phyloP scores from a whole-genome alignment of 1,140 invertebrate species.

The Drosophila mayri region DNA sequence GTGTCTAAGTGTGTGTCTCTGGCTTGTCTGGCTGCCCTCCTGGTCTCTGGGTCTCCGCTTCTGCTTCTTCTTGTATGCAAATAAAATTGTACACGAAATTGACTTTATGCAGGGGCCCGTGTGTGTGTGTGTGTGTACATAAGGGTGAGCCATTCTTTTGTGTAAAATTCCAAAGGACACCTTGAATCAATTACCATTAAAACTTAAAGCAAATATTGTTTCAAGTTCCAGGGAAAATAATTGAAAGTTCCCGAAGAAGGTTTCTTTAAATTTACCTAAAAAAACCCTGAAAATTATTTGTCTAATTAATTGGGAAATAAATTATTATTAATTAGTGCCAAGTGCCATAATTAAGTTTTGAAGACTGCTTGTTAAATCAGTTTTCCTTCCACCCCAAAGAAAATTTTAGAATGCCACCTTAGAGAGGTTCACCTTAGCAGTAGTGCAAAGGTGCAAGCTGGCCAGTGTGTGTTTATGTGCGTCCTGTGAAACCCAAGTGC shows the following conservation, averaged over 20 bases:
- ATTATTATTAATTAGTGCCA: not conserved
- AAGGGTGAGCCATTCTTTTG: conserved; percentile 14
- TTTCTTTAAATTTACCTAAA: not conserved
- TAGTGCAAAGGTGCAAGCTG: conserved; percentile 7
- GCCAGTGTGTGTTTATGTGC: conserved; percentile 29
- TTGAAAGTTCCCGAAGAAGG: not conserved
- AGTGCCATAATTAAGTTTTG: not conserved
- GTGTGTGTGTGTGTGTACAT: not conserved
- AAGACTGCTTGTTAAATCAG: not conserved
- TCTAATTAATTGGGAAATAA: not conserved
- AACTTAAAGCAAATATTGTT: conserved; percentile 3
- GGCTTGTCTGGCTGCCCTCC: conserved; percentile 47
- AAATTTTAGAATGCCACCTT: not conserved
- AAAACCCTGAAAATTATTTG: not conserved
- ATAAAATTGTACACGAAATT: conserved; percentile 82
- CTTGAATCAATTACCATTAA: conserved; percentile 15
- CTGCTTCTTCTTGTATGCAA: conserved; percentile 61
- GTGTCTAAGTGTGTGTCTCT: conserved; percentile 71
- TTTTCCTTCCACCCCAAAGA: not conserved
- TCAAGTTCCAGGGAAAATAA: not conserved
- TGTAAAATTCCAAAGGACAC: conserved; percentile 10
- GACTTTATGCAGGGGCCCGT: conserved; percentile 58
- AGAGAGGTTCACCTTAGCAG: conserved; percentile 17
- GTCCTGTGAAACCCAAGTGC: conserved; percentile 59
- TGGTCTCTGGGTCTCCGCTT: not conserved